Evolutionary conservation across 2,113 vertebrate genomes (phyloP).

Genomic region (Zosterops pallidus): DNA sequence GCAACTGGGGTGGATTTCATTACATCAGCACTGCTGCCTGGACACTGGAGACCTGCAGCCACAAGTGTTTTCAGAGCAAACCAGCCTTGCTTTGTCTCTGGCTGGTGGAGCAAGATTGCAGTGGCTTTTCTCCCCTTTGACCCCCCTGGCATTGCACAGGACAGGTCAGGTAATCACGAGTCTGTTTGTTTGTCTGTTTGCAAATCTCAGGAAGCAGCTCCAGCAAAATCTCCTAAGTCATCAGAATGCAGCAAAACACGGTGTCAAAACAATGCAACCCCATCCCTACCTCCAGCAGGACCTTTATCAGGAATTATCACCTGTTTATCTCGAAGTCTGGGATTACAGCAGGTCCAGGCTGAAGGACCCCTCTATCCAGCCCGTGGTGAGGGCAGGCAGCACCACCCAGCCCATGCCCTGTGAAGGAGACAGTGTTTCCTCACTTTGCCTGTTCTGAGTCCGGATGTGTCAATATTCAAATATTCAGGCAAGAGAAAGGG

Average conservation of each 20-base stretch:
- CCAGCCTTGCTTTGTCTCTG: slow-evolving; percentile 10
- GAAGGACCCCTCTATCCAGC: background rate
- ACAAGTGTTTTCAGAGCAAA: background rate
- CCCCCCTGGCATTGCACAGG: background rate
- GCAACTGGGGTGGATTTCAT: background rate
- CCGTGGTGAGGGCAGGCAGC: background rate
- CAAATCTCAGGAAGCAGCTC: slow-evolving; percentile 46
- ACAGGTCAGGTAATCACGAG: slow-evolving; percentile 38
- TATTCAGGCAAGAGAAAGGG: background rate
- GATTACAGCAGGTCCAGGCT: background rate
- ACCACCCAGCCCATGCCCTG: background rate
- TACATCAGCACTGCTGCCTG: background rate
- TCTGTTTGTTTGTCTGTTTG: slow-evolving; percentile 16
- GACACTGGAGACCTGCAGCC: background rate
- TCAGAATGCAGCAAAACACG: slow-evolving; percentile 43
- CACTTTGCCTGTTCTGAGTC: background rate
- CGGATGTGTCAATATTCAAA: slow-evolving; percentile 10
- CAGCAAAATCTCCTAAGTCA: slow-evolving; percentile 56
- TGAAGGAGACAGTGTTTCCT: background rate
- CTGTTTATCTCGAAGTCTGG: slow-evolving; percentile 11
- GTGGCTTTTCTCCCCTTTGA: slow-evolving; percentile 14
- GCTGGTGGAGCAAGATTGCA: background rate
- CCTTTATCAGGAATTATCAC: slow-evolving; percentile 39
- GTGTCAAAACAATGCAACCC: slow-evolving; percentile 1
- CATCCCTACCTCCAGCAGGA: slow-evolving; percentile 3